These are phyloP conservation scores for Ptilodon capucinus DNA, from an alignment of 2,888 invertebrate species.

Conservation along the genomic window DNA sequence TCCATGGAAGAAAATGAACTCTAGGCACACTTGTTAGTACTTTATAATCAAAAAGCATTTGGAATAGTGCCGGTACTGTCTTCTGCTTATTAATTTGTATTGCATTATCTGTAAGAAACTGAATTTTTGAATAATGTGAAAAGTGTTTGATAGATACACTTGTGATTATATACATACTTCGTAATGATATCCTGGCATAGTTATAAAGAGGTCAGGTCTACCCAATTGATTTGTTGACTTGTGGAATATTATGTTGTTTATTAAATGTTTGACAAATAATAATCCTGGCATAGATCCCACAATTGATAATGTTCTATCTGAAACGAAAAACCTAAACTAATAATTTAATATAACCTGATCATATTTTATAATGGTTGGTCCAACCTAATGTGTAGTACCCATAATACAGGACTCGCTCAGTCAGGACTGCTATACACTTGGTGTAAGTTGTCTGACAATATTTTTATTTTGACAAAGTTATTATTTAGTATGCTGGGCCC, in stretches of 20 bases:
- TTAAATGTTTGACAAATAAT: conserved; percentile 84
- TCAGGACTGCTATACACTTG: too few species aligned
- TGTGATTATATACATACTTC: conserved; percentile 68
- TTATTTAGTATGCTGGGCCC: too few species aligned
- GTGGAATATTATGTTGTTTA: conserved; percentile 83
- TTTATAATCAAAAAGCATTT: conserved; percentile 85
- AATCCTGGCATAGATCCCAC: conserved; percentile 82
- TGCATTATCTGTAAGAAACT: conserved; percentile 81
- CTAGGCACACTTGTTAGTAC: conserved; percentile 84
- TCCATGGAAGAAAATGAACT: conserved; percentile 86
- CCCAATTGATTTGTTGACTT: conserved; percentile 81
- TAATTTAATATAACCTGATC: too few species aligned
- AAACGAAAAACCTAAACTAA: conserved; percentile 34
- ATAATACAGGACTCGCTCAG: too few species aligned
- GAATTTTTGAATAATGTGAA: conserved; percentile 51
- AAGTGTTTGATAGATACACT: background rate
- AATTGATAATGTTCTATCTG: conserved; percentile 82
- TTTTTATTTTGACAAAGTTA: background rate
- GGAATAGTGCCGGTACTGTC: conserved; percentile 84
- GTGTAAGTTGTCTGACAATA: too few species aligned
- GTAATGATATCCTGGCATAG: conserved; percentile 83
- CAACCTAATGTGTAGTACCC: too few species aligned
- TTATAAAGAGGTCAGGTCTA: conserved; percentile 84
- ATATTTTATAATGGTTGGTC: too few species aligned
- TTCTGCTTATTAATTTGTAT: conserved; percentile 84